Conservation (phyloP, 2,113 vertebrate species). For the Calidris pugnax region DNA sequence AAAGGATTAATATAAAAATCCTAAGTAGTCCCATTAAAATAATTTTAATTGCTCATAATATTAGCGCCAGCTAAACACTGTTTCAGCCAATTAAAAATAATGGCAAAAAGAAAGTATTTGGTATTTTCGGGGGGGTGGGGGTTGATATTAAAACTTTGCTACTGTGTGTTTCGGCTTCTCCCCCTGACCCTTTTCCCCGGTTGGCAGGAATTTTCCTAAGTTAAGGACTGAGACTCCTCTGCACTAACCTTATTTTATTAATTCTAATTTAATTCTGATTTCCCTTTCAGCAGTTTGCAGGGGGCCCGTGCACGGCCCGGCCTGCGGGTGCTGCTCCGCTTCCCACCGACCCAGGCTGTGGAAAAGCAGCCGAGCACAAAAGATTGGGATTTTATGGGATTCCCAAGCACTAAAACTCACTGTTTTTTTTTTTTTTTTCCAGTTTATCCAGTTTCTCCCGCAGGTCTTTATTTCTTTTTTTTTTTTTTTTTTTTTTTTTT, state of each 20-base stretch:
- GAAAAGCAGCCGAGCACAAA: neutral
- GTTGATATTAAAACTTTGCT: neutral
- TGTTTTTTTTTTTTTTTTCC: too few relatives aligned
- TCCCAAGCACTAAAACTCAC: neutral
- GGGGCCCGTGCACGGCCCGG: neutral
- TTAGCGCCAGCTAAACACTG: neutral
- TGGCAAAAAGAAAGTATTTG: too few relatives aligned
- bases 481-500: conserved; percentile 42
- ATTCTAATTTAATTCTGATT: too few relatives aligned
- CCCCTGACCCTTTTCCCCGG: too few relatives aligned
- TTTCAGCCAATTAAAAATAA: neutral
- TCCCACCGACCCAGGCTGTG: accelerated
- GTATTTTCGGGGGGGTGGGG: too few relatives aligned
- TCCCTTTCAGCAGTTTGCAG: neutral
- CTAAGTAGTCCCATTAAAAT: neutral
- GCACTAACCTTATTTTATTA: too few relatives aligned
- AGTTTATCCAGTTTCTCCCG: neutral
- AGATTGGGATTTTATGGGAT: accelerated
- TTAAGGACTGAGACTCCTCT: neutral
- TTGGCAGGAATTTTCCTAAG: too few relatives aligned
- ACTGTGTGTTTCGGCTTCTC: accelerated
- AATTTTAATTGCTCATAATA: too few relatives aligned
- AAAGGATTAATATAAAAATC: too few relatives aligned
- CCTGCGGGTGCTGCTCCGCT: accelerated
- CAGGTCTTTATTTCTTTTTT: too few relatives aligned